Conservation (phyloP, 2,113 vertebrate genomes). For the Jacana jacana region DNA sequence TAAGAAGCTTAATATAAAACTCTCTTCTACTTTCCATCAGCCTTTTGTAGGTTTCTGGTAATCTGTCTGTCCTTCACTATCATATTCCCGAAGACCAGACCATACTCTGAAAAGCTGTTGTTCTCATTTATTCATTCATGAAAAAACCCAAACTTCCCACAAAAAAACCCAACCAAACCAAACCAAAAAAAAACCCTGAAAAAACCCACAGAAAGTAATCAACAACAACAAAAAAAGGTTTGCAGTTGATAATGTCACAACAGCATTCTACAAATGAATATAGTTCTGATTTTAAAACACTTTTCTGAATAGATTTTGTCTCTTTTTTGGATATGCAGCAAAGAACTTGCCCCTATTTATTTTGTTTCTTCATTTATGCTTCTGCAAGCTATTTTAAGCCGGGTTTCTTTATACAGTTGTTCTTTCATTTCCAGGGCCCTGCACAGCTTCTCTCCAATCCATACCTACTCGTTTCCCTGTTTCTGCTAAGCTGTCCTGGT, state of each 20-base stretch:
- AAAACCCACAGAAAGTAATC: neutral
- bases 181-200: neutral
- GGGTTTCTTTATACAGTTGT: neutral
- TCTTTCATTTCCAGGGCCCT: neutral
- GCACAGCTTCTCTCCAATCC: neutral
- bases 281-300: neutral
- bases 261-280: neutral
- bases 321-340: neutral
- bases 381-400: neutral
- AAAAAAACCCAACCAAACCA: neutral
- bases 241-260: neutral
- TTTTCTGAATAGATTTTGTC: neutral
- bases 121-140: neutral
- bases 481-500: neutral
- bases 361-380: neutral
- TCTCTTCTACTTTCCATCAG: neutral
- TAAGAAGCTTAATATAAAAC: neutral
- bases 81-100: neutral
- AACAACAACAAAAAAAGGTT: neutral
- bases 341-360: neutral
- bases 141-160: neutral
- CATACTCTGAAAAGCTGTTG: neutral
- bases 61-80: neutral
- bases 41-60: neutral
- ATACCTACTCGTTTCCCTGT: neutral